Evolutionary conservation across 2,888 invertebrate species (phyloP).

Genomic region (Drosophila lacicola): DNA sequence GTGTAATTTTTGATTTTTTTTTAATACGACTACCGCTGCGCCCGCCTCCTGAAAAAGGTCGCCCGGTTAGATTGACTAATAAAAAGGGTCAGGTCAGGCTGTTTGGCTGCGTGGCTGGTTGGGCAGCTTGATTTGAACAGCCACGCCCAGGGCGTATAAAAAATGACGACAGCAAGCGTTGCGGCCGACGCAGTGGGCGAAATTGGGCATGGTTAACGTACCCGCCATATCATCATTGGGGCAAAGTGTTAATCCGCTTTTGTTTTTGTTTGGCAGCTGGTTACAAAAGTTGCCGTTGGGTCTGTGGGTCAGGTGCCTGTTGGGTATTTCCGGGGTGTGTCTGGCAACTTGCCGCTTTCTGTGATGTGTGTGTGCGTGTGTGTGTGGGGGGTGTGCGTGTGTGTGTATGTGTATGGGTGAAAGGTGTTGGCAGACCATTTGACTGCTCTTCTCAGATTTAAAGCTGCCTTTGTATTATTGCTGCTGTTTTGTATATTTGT

Average conservation of each 20-base stretch:
- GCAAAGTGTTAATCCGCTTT: slow-evolving; percentile 74
- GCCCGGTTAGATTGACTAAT: slow-evolving; percentile 69
- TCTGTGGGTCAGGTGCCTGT: slow-evolving; percentile 46
- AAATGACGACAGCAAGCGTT: slow-evolving; percentile 50
- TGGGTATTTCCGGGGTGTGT: slow-evolving; percentile 54
- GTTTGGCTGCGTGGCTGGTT: neutral
- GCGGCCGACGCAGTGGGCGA: slow-evolving; percentile 23
- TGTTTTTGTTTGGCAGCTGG: slow-evolving; percentile 64
- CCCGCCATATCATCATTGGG: slow-evolving; percentile 67
- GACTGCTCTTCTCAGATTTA: slow-evolving; percentile 65
- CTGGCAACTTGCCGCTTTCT: slow-evolving; percentile 28
- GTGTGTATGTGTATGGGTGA: slow-evolving; percentile 17
- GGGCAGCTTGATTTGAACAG: slow-evolving; percentile 39
- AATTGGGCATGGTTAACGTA: slow-evolving; percentile 26
- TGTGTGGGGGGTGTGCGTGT: slow-evolving; percentile 1
- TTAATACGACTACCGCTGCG: neutral
- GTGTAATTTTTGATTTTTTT: slow-evolving; percentile 56
- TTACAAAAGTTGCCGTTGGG: slow-evolving; percentile 42
- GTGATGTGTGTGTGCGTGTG: slow-evolving; percentile 1
- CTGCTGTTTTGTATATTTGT: slow-evolving; percentile 42
- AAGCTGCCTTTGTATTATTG: slow-evolving; percentile 31
- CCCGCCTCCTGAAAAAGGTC: slow-evolving; percentile 43
- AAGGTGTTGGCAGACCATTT: slow-evolving; percentile 58
- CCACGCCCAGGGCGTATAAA: slow-evolving; percentile 48
- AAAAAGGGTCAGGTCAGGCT: slow-evolving; percentile 63